Base-by-base conservation (phyloP, 2,113 vertebrate genomes). In the Lichenostomus cassidix region DNA sequence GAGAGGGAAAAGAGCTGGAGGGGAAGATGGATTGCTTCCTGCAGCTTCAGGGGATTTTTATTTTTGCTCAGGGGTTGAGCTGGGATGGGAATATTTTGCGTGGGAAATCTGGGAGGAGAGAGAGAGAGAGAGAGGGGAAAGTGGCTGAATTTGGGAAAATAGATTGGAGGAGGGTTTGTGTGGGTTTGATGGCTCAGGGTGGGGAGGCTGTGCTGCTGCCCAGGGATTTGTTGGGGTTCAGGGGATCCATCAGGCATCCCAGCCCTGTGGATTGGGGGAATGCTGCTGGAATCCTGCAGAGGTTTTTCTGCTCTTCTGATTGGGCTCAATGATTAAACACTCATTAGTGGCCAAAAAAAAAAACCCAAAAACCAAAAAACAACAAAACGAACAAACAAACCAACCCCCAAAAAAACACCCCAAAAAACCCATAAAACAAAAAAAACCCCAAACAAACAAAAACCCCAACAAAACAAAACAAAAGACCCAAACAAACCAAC, bases 121-220 rank as follows among this genome's bases (percentile, higher is more conserved):
- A 37, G 46, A 9, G 42, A 21, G 37, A 37, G 37, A 37, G 16
- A 56, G 35, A 49, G 18, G 28, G 58, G 33, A 25, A 20, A 80
- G 50, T 69, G 46, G 60, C 63, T 41, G 77, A 27, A 21, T 37
- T 20, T 65, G 41, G 62, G 16, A 13, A 33, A 21, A 15, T 3
- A 6, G 0, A 4, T 5, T 25, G n/a, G 8, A 8, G 44, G n/a
- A 83, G n/a, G 0, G 12, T 4, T 33, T 37, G 17, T 18, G 18
- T 18, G 44, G 23, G 0, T 58, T 35, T 25, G 49, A 1, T 12
- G 24, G 14, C 25, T 2, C 7, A 1, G 44, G 0, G 3, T 1
- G 12, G 46, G 7, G 62, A 59, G 22, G 42, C 12, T 41, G 12
- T 17, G 4, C 27, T 18, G 79, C 39, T 15, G 27, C 16, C 0